Evolutionary conservation across 2,797 vertebrate species (phyloP).

Genomic region (Takifugu rubripes): DNA sequence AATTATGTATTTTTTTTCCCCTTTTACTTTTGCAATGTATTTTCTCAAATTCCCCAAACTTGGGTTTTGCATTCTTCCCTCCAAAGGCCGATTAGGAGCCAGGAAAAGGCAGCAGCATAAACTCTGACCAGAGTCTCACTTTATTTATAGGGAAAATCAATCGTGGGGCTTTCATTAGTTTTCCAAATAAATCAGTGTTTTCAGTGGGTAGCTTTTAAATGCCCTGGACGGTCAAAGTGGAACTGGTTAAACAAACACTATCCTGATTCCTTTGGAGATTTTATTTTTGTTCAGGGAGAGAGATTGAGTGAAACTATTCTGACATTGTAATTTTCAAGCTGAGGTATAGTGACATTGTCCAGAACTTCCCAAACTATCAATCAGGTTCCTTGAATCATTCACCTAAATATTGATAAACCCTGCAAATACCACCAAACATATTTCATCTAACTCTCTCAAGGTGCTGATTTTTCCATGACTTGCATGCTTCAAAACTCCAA

Average conservation of each 20-base stretch:
- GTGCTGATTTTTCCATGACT: conserved; percentile 42
- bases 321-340: conserved; percentile 11
- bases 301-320: conserved; percentile 19
- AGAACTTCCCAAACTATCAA: conserved; percentile 17
- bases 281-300: neutral
- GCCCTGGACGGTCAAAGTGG: conserved; percentile 33
- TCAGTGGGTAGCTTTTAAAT: conserved; percentile 18
- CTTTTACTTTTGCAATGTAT: conserved; percentile 2
- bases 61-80: conserved; percentile 67
- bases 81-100: conserved; percentile 41
- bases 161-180: conserved; percentile 37
- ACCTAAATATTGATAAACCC: conserved; percentile 28
- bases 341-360: neutral
- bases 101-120: conserved; percentile 51
- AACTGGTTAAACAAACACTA: conserved; percentile 32
- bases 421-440: conserved; percentile 25
- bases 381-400: too few relatives aligned
- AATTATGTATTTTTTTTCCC: conserved; percentile 24
- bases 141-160: conserved; percentile 40
- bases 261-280: conserved; percentile 16
- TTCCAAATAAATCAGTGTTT: conserved; percentile 51
- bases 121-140: conserved; percentile 22
- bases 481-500: conserved; percentile 48
- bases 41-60: conserved; percentile 53
- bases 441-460: conserved; percentile 45